Evolutionary conservation across 2,888 invertebrate genomes (phyloP).

Genomic region (Archips xylosteana): DNA sequence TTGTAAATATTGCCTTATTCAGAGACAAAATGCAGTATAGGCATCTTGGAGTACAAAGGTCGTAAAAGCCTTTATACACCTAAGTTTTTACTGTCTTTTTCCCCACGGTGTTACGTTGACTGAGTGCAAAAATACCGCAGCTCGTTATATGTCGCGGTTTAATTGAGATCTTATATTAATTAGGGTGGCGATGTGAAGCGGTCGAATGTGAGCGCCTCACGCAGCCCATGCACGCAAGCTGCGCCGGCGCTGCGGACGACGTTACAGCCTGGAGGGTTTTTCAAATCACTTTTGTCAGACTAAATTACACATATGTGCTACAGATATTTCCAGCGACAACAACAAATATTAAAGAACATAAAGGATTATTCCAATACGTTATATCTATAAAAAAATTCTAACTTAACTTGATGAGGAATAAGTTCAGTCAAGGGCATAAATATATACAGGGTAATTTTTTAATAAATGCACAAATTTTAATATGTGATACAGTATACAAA

Average conservation of each 20-base stretch:
- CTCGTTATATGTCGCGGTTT: slow-evolving; percentile 83
- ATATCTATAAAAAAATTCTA: too few relatives aligned
- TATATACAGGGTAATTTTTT: too few relatives aligned
- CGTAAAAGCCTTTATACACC: not conserved
- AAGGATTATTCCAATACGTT: too few relatives aligned
- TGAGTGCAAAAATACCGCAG: slow-evolving; percentile 75
- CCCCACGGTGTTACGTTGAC: slow-evolving; percentile 58
- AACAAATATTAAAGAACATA: too few relatives aligned
- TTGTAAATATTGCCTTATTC: slow-evolving; percentile 72
- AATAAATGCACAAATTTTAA: too few relatives aligned
- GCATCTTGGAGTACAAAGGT: not conserved
- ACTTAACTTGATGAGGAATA: too few relatives aligned
- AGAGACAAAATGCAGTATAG: slow-evolving; percentile 60
- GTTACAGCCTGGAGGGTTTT: not conserved
- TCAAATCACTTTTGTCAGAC: not conserved
- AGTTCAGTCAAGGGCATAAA: too few relatives aligned
- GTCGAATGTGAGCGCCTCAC: slow-evolving; percentile 81
- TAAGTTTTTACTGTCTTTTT: not conserved
- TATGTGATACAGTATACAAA: too few relatives aligned
- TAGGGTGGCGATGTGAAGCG: slow-evolving; percentile 79
- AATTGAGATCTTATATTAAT: slow-evolving; percentile 87
- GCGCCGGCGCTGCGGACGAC: not conserved
- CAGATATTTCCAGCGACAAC: too few relatives aligned
- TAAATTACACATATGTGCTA: too few relatives aligned
- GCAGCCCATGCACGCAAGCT: slow-evolving; percentile 79